Percentiles rank a stretch among this genome's conserved stretches.
Conservation (phyloP, 2,888 invertebrate genomes). For the Eutolmus rufibarbis region DNA sequence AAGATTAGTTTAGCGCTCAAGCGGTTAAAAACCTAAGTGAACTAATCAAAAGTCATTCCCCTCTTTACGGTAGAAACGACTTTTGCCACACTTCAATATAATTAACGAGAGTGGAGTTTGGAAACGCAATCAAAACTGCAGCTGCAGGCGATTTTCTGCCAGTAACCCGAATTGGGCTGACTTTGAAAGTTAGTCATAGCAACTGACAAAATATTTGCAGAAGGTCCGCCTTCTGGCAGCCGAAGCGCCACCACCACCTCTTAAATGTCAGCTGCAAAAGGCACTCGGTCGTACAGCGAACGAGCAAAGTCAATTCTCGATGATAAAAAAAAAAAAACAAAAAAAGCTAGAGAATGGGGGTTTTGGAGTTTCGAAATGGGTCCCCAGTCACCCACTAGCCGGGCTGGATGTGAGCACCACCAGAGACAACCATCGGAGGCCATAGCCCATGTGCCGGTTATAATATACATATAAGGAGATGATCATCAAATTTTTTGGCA, state of each 20-base stretch:
- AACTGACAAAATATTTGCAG: not conserved
- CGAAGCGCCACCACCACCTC: not conserved
- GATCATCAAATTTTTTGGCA: not conserved
- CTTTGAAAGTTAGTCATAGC: not conserved
- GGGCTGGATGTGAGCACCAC: not conserved
- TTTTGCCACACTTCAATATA: not conserved
- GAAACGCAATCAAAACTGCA: not conserved
- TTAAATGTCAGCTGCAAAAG: not conserved
- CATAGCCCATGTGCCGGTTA: not conserved
- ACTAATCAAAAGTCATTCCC: not conserved
- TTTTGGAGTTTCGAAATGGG: not conserved
- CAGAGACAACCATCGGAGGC: not conserved
- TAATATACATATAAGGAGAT: not conserved
- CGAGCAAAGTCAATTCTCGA: not conserved
- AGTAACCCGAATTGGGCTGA: not conserved
- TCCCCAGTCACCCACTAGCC: not conserved
- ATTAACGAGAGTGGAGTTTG: not conserved
- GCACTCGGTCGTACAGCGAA: not conserved
- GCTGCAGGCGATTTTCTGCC: not conserved
- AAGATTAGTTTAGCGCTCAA: too few relatives aligned
- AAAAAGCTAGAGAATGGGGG: not conserved
- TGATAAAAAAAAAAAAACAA: not conserved
- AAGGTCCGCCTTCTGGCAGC: not conserved
- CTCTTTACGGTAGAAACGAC: not conserved
- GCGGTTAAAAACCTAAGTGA: not conserved